Evolutionary conservation across 2,888 invertebrate genomes (phyloP).

Genomic region (Conistra vaccinii): DNA sequence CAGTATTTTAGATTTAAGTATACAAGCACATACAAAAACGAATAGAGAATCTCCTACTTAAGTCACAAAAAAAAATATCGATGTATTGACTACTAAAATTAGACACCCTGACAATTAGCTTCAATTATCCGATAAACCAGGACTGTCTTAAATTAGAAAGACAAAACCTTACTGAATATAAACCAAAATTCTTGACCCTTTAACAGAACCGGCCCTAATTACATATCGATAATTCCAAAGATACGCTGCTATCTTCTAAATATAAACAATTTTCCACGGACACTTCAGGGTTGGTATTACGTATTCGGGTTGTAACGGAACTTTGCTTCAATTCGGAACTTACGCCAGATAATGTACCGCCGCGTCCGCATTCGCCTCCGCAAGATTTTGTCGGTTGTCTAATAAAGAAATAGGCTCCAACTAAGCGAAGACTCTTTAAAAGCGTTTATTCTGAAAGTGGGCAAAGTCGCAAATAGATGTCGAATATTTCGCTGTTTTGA

Average conservation of each 20-base stretch:
- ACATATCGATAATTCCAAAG: slow-evolving; percentile 31
- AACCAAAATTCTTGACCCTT: background rate
- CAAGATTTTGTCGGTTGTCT: background rate
- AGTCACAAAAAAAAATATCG: background rate
- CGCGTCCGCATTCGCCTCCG: too few relatives aligned
- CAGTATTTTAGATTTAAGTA: too few relatives aligned
- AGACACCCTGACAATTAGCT: background rate
- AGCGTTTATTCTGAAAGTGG: too few relatives aligned
- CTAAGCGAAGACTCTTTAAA: background rate
- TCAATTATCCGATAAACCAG: background rate
- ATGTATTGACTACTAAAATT: background rate
- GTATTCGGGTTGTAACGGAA: slow-evolving; percentile 22
- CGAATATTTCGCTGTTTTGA: too few relatives aligned
- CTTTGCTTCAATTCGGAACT: background rate
- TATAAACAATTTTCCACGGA: slow-evolving; percentile 49
- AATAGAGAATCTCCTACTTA: background rate
- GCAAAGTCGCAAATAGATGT: too few relatives aligned
- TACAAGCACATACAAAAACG: background rate
- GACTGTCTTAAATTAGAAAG: background rate
- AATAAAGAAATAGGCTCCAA: background rate
- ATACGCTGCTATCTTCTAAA: slow-evolving; percentile 43
- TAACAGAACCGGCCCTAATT: slow-evolving; percentile 9
- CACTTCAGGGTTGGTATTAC: slow-evolving; percentile 41
- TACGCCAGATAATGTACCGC: background rate
- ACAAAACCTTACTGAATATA: background rate